Evolutionary conservation across 2,797 vertebrate genomes (phyloP), one percentile per base, ranked within the genome.

Genomic region (Pelodytes ibericus): DNA sequence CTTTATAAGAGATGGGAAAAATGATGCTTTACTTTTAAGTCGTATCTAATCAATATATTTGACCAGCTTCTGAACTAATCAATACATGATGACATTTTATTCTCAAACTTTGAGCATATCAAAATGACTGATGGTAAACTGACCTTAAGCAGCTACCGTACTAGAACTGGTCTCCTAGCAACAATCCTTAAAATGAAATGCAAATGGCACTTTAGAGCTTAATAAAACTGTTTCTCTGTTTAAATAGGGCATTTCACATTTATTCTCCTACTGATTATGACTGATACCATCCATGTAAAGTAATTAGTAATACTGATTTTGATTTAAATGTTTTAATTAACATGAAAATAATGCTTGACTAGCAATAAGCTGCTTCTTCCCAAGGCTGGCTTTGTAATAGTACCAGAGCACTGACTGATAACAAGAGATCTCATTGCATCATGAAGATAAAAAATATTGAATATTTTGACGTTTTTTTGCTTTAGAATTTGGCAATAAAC

Each of bases 111-210:
- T 75, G 78, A 87, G 89, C 22, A 31, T 73, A 47, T 81, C 78
- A 88, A 47, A 82, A 60, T 76, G 67, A 74, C 77, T 78, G 62
- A 81, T 60, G 66, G 1, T 83, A 88, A 86, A 84, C 80, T 87
- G 80, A 88, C 86, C 83, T 92, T 87, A 81, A 84, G 80, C 77
- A 84, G 79, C 71, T 71, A 81, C 77, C 47, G 63, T 69, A 77
- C 83, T 86, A 76, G 59, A 77, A 81, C 78, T 75, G n/a, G 89
- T 90, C 88, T 89, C 91, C 88, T 92, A 93, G 90, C 90, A 94
- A 92, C 91, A 89, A 83, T 83, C 87, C 84, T 85, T 82, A 67
- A 81, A 73, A 84, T 68, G 69, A 77, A 79, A 84, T 80, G 70
- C 60, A 85, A 82, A 76, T 75, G 44, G 81, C 27, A 84, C 72